These are phyloP conservation scores for Epinotia nisella DNA, from an alignment of 2,888 invertebrate species.

Conservation along the genomic window DNA sequence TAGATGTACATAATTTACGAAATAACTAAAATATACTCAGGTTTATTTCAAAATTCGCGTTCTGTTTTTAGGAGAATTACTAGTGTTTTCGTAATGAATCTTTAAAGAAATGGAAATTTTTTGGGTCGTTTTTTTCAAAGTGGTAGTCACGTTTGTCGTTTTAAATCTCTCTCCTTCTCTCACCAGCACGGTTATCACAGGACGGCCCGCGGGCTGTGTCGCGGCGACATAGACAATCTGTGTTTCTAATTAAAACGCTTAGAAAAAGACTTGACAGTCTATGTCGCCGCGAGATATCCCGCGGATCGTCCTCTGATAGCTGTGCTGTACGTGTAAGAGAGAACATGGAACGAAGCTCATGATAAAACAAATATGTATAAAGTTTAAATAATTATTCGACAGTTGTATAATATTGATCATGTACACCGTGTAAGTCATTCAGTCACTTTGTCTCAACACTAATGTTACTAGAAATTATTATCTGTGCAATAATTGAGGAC, in stretches of 20 bases:
- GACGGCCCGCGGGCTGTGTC: too few species aligned
- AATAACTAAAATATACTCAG: neutral
- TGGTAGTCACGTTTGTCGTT: neutral
- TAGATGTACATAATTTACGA: conserved; percentile 4
- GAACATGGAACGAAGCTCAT: neutral
- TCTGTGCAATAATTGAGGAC: conserved; percentile 75
- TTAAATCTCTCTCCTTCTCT: neutral
- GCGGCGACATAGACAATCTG: too few species aligned
- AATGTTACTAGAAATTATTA: conserved; percentile 60
- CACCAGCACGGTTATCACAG: too few species aligned
- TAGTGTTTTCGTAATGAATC: neutral
- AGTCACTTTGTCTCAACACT: conserved; percentile 52
- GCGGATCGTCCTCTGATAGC: too few species aligned
- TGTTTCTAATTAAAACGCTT: too few species aligned
- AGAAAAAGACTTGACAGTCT: too few species aligned
- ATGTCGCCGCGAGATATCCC: too few species aligned
- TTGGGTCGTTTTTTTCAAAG: neutral
- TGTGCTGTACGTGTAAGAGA: too few species aligned
- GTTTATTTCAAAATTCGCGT: neutral
- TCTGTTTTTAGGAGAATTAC: neutral
- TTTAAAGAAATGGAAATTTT: neutral
- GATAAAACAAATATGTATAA: conserved; percentile 22
- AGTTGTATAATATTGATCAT: conserved; percentile 67
- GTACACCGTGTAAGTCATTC: conserved; percentile 51
- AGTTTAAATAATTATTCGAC: conserved; percentile 54